phyloP scores from a whole-genome alignment of 2,797 vertebrate species.

The Gorsachius magnificus region DNA sequence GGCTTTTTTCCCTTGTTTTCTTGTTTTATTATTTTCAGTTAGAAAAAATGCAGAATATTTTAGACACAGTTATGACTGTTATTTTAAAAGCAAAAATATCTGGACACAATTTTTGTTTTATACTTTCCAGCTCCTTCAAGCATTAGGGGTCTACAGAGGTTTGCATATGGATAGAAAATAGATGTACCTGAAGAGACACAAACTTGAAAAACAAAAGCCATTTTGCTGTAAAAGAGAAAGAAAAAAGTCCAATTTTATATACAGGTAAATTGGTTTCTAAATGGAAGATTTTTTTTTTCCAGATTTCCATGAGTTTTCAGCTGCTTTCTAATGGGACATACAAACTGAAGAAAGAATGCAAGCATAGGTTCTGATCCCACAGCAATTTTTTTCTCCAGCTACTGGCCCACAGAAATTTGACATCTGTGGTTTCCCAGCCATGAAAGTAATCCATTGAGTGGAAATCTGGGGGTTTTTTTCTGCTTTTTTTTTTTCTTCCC shows the following conservation, averaged over 20 bases:
- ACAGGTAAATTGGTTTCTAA: background rate
- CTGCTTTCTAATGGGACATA: background rate
- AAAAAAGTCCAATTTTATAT: background rate
- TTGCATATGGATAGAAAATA: background rate
- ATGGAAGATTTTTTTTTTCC: background rate
- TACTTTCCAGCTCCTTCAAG: background rate
- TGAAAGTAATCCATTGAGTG: conserved; percentile 27
- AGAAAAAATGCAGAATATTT: background rate
- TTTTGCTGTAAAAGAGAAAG: background rate
- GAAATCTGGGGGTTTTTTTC: background rate
- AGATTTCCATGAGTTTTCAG: background rate
- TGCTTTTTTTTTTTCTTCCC: background rate
- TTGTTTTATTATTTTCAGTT: background rate
- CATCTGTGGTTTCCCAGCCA: background rate
- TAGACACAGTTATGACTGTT: background rate
- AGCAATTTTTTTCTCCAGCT: conserved; percentile 8
- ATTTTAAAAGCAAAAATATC: background rate
- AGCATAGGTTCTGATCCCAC: conserved; percentile 15
- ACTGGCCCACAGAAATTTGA: conserved; percentile 37
- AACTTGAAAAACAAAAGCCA: background rate
- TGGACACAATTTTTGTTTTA: background rate
- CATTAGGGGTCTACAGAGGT: background rate
- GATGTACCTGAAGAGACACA: background rate
- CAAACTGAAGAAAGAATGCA: conserved; percentile 15
- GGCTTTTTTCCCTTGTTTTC: background rate